Evolutionary conservation across 2,797 vertebrate species (phyloP).

Genomic region (Myiothlypis coronata): DNA sequence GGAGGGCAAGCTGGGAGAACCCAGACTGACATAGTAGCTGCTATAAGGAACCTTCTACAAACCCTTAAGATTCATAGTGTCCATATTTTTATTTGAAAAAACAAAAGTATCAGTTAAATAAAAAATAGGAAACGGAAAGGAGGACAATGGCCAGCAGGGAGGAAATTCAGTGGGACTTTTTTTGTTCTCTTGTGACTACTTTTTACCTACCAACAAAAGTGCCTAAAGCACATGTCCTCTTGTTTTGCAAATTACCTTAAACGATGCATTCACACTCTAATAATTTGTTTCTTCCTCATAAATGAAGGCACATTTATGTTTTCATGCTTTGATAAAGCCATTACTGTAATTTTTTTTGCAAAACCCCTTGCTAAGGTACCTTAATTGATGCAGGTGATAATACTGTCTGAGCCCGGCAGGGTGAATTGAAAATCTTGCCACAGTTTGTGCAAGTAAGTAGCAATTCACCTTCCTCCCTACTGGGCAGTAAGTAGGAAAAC

Average conservation of each 20-base stretch:
- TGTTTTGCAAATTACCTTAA: background rate
- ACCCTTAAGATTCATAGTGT: background rate
- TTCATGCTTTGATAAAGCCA: constrained; percentile 17
- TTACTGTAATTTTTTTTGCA: constrained; percentile 24
- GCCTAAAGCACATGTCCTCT: background rate
- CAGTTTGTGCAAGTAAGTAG: constrained; percentile 49
- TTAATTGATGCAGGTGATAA: constrained; percentile 52
- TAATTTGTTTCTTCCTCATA: constrained; percentile 23
- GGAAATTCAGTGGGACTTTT: background rate
- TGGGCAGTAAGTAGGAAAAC: constrained; percentile 68
- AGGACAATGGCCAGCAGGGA: background rate
- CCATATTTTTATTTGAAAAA: background rate
- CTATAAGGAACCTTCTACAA: background rate
- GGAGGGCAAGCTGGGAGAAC: background rate
- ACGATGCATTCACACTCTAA: background rate
- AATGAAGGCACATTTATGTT: background rate
- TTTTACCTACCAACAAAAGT: background rate
- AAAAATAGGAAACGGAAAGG: background rate
- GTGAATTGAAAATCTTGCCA: constrained; percentile 20
- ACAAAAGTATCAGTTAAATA: background rate
- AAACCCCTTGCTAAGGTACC: constrained; percentile 24
- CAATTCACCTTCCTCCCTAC: constrained; percentile 68
- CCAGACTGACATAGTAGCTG: background rate
- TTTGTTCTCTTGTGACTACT: background rate
- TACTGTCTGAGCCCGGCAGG: constrained; percentile 54